Percentiles rank a stretch among this genome's conserved stretches.
phyloP scores from a whole-genome alignment of 2,888 invertebrate species.

The Drosophila nr. perissopoda region DNA sequence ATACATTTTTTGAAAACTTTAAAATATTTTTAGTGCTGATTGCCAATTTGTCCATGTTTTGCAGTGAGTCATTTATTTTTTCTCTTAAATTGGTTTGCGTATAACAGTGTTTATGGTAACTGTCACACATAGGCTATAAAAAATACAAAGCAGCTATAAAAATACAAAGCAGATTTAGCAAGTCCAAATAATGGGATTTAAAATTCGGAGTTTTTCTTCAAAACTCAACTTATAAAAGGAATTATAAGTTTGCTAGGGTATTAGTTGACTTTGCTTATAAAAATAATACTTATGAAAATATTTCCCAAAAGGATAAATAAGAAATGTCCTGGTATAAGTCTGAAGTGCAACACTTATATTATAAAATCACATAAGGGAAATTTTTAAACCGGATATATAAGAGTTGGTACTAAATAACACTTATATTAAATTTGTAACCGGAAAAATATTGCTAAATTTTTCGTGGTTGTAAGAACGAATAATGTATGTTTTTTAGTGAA shows the following conservation, averaged over 20 bases:
- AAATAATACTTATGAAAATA: neutral
- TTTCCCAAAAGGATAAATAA: neutral
- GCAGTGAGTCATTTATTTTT: neutral
- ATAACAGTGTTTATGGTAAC: slow-evolving; percentile 31
- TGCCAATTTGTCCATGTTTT: neutral
- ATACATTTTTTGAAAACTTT: neutral
- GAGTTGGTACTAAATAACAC: neutral
- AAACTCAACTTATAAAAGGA: neutral
- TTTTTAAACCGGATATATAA: neutral
- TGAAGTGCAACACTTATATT: neutral
- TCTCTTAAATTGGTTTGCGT: neutral
- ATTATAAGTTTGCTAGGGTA: neutral
- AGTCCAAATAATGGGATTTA: neutral
- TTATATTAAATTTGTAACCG: neutral
- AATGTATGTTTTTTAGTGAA: neutral
- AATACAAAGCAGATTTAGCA: neutral
- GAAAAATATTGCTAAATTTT: neutral
- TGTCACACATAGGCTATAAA: neutral
- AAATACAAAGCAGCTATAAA: neutral
- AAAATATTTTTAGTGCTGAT: fast-evolving
- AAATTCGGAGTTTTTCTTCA: slow-evolving; percentile 2
- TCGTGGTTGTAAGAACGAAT: neutral
- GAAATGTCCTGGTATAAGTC: neutral
- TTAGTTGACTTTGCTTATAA: neutral
- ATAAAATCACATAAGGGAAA: neutral